Evolutionary conservation across 2,113 vertebrate species (phyloP).

Genomic region (Dolichotis patagonum): DNA sequence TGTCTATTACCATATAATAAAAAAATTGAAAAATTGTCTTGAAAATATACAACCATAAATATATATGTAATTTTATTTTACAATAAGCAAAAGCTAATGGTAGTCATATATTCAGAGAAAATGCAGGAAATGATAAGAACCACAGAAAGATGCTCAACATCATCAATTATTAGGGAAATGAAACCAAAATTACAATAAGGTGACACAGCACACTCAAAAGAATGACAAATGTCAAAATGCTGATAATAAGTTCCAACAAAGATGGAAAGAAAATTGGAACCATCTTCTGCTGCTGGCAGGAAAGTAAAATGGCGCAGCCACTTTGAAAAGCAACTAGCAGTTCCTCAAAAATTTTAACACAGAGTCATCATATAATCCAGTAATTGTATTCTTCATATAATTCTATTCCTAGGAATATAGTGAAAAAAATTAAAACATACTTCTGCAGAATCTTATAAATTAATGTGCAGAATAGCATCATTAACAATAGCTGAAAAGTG

Average conservation of each 20-base stretch:
- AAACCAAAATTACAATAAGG: background rate
- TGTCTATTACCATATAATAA: background rate
- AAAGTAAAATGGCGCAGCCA: background rate
- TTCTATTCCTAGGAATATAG: background rate
- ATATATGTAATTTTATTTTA: background rate
- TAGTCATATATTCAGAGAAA: background rate
- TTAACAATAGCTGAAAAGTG: background rate
- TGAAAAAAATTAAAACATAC: background rate
- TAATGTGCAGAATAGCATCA: background rate
- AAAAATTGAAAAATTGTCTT: background rate
- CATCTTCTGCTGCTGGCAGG: background rate
- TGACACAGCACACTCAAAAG: background rate
- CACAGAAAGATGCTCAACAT: background rate
- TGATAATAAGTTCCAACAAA: background rate
- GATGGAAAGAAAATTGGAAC: background rate
- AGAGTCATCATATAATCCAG: background rate
- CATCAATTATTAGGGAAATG: background rate
- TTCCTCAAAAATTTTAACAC: background rate
- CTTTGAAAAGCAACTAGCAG: background rate
- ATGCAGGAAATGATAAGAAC: background rate
- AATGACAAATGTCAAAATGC: background rate
- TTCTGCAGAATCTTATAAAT: background rate
- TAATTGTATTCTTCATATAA: too few species aligned
- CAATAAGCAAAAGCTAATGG: background rate
- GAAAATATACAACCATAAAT: background rate